Evolutionary conservation across 2,797 vertebrate species (phyloP), one percentile per base, ranked within the genome.

Genomic region (Ambastaia sidthimunki): DNA sequence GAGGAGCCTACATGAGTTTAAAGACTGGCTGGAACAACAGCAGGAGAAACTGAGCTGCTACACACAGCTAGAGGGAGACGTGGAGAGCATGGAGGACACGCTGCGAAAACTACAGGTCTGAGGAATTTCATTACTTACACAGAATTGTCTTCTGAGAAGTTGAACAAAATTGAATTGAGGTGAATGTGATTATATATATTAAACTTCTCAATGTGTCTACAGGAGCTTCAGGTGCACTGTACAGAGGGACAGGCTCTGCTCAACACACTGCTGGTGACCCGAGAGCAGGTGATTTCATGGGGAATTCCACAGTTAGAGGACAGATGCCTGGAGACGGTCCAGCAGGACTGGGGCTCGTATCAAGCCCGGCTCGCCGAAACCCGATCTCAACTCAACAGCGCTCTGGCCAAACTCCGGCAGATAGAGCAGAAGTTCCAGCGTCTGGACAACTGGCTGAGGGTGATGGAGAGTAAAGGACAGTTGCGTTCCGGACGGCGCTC

Each of bases 271-370:
- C 90, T 97, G 78, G 93, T 89, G 72, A 88, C 92, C 87, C 93
- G 97, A 85, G 98, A 99, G 84, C 92, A 96, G 4, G 95, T 99
- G 82, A 95, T 98, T 78, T 93, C 93, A 0, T 96, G 95, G 85
- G 97, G 98, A 4, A 82, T 94, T 71, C 97, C 97, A 0, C 97
- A 97, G 82, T 91, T 95, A 0, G 98, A 99, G 87, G 97, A 98
- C 71, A 90, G 98, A 67, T 90, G 91, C 0, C 85, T 99, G 76
- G 98, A 98, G 87, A 95, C 96, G 0, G 89, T 95, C 48, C 94
- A 93, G 77, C 94, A 94, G 65, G 97, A 98, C 71, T 99, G 98
- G 98, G 94, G 91, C 23, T 88, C 91, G 65, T 97, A 97, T 88
- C 97, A 96, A 88, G 89, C 92, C 71, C 94, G 91, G 2, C 91